phyloP scores from a whole-genome alignment of 1,140 invertebrate species.

The Bombus breviceps region DNA sequence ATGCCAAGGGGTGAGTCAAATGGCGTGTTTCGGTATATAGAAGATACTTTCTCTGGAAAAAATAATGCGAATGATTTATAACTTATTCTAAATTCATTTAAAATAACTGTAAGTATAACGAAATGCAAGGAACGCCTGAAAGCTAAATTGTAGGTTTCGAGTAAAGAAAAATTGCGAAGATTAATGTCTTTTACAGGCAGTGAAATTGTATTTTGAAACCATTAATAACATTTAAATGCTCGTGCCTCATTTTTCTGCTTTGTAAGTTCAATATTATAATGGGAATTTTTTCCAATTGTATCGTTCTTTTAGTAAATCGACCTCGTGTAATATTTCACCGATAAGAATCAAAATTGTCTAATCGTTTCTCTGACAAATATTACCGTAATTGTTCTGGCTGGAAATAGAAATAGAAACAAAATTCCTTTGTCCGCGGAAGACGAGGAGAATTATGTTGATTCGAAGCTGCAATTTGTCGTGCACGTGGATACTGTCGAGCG shows the following conservation, averaged over 20 bases:
- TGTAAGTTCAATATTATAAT: rapidly evolving
- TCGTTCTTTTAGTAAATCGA: not conserved
- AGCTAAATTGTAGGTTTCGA: not conserved
- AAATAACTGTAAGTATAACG: not conserved
- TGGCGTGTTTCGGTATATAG: too few species aligned
- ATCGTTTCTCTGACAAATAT: not conserved
- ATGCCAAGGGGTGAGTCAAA: too few species aligned
- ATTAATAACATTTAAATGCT: too few species aligned
- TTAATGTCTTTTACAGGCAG: not conserved
- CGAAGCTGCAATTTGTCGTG: slow-evolving; percentile 4
- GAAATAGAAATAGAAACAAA: not conserved
- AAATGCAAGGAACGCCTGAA: not conserved
- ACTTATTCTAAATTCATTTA: not conserved
- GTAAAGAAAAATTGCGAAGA: not conserved
- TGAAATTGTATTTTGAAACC: not conserved
- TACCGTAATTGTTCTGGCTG: not conserved
- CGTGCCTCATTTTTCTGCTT: too few species aligned
- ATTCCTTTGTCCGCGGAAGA: not conserved
- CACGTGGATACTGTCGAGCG: slow-evolving; percentile 39
- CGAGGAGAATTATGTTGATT: slow-evolving; percentile 1
- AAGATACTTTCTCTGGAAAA: not conserved
- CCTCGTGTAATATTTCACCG: too few species aligned
- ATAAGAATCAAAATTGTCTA: not conserved
- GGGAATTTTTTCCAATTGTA: not conserved
- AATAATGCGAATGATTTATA: not conserved